Evolutionary conservation across 2,113 vertebrate species (phyloP).

Genomic region (Spea bombifrons): DNA sequence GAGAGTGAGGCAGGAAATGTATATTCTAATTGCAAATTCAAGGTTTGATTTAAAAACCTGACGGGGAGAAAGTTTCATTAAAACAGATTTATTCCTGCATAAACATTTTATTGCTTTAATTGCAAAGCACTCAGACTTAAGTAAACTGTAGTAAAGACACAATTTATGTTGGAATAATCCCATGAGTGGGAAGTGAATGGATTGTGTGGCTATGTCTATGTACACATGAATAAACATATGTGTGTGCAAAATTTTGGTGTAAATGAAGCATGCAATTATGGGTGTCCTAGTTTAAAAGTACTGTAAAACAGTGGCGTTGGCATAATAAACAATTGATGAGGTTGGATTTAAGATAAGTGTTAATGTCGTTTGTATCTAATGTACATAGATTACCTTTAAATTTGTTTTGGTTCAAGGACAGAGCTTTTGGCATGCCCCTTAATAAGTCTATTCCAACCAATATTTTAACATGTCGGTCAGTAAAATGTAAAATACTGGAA

Average conservation of each 20-base stretch:
- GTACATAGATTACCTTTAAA: no score
- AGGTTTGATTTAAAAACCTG: slow-evolving; percentile 49
- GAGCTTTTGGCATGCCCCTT: no score
- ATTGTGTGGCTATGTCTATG: fast-evolving
- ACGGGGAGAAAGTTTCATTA: slow-evolving; percentile 51
- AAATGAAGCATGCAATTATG: slow-evolving; percentile 2
- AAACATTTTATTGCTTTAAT: slow-evolving; percentile 55
- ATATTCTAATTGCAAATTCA: slow-evolving; percentile 49
- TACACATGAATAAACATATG: not conserved
- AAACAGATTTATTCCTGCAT: slow-evolving; percentile 52
- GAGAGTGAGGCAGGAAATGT: slow-evolving; percentile 44
- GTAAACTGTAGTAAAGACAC: slow-evolving; percentile 32
- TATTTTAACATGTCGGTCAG: no score
- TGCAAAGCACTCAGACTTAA: slow-evolving; percentile 50
- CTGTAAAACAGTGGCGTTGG: no score
- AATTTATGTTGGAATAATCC: slow-evolving; percentile 28
- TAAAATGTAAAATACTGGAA: no score
- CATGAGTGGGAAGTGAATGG: slow-evolving; percentile 27
- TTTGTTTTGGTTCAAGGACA: no score
- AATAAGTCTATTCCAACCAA: no score
- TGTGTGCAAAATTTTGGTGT: not conserved
- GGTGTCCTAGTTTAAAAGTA: no score
- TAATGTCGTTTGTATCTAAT: no score
- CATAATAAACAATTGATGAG: no score
- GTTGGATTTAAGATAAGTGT: no score